These are phyloP conservation scores for Orius insidiosus DNA, from an alignment of 1,140 invertebrate genomes.

Conservation along the genomic window DNA sequence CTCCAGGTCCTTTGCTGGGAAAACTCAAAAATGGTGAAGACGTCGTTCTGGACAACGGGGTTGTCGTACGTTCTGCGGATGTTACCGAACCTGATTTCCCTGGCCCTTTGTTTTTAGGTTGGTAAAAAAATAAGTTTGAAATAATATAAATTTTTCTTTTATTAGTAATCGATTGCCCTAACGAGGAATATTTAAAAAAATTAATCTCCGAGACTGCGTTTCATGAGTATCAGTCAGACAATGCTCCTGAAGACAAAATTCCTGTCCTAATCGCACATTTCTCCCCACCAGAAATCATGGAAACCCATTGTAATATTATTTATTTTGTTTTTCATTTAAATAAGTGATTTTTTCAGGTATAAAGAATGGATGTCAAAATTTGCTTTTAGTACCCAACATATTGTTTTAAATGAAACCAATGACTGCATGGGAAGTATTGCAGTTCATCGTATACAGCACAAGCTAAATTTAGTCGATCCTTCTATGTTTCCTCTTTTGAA, in stretches of 20 bases:
- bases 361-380: too few species aligned
- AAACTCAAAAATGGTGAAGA: constrained; percentile 66
- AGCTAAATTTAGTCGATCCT: too few species aligned
- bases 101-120: constrained; percentile 56
- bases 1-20: constrained; percentile 66
- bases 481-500: too few species aligned
- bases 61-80: constrained; percentile 49
- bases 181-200: constrained; percentile 43
- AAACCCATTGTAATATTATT: constrained; percentile 31
- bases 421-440: too few species aligned
- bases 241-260: constrained; percentile 30
- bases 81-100: constrained; percentile 54
- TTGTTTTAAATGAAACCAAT: too few species aligned
- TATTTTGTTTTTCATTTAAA: too few species aligned
- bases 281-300: constrained; percentile 48
- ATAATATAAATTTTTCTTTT: constrained; percentile 22
- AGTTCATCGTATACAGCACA: too few species aligned
- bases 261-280: constrained; percentile 66
- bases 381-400: too few species aligned
- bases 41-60: constrained; percentile 57
- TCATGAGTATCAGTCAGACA: constrained; percentile 32
- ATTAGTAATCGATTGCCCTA: constrained; percentile 68
- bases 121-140: constrained; percentile 9
- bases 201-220: constrained; percentile 36
- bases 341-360: too few species aligned